phyloP scores from a whole-genome alignment of 2,888 invertebrate species.

The Temnothorax ravouxi region DNA sequence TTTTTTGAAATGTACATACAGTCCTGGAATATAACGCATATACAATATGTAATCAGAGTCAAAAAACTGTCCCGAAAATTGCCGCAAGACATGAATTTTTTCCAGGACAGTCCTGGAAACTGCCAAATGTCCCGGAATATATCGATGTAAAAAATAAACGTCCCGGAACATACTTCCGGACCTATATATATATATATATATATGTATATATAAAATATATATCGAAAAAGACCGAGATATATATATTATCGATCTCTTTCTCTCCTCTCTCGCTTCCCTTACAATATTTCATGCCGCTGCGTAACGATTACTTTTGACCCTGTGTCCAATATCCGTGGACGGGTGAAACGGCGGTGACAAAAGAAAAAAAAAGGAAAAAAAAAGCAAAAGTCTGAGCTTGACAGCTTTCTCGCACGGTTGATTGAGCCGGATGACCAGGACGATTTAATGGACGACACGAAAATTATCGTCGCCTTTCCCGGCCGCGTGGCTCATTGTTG shows the following conservation, averaged over 20 bases:
- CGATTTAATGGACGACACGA: conserved; percentile 50
- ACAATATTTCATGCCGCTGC: conserved; percentile 53
- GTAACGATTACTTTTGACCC: conserved; percentile 45
- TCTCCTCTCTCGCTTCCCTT: conserved; percentile 63
- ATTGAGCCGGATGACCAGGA: conserved; percentile 66
- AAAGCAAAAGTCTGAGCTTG: conserved; percentile 53
- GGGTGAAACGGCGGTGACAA: conserved; percentile 54
- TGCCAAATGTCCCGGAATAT: too few relatives aligned
- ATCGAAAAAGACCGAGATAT: conserved; percentile 33
- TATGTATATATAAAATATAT: too few relatives aligned
- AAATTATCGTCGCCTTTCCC: conserved; percentile 54
- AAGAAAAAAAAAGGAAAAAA: conserved; percentile 24
- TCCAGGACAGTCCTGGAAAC: too few relatives aligned
- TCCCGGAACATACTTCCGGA: too few relatives aligned
- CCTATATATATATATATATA: too few relatives aligned
- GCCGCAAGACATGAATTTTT: too few relatives aligned
- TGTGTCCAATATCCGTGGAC: conserved; percentile 37
- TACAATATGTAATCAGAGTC: too few relatives aligned
- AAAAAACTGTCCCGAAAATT: too few relatives aligned
- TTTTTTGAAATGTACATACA: too few relatives aligned
- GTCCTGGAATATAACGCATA: too few relatives aligned
- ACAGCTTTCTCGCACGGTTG: conserved; percentile 69
- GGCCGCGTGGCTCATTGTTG: conserved; percentile 46
- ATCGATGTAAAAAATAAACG: too few relatives aligned
- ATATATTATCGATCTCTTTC: not conserved